Conservation (phyloP, 2,797 vertebrate species). For the Picus viridis region DNA sequence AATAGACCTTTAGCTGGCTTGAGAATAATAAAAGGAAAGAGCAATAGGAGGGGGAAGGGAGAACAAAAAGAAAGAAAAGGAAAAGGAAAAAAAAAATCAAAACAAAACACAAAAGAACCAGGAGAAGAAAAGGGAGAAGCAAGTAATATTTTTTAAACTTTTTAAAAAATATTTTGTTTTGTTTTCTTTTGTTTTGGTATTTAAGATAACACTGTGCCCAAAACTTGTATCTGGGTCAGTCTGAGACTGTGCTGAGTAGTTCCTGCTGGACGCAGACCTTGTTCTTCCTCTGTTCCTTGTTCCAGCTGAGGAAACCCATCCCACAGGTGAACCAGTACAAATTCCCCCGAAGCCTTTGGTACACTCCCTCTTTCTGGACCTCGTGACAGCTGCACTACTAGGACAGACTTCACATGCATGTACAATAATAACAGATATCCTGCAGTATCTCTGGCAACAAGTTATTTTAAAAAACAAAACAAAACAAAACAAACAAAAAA, state of each 20-base stretch:
- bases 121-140: not conserved
- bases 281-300: not conserved
- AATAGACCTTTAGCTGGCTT: not conserved
- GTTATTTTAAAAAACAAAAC: not conserved
- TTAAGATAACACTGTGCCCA: not conserved
- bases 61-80: not conserved
- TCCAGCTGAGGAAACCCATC: not conserved
- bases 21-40: not conserved
- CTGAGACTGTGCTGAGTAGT: not conserved
- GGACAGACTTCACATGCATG: not conserved
- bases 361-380: not conserved
- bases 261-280: not conserved
- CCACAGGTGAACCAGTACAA: not conserved
- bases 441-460: not conserved
- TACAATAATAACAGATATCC: not conserved
- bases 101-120: not conserved
- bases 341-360: not conserved
- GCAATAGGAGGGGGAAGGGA: not conserved
- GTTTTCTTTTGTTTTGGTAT: not conserved
- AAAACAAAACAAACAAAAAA: no score
- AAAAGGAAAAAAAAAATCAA: no score
- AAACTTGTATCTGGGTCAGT: not conserved
- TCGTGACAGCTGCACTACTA: not conserved
- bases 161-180: not conserved
- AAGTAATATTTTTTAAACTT: not conserved